A percentile compares a stretch with the other conserved stretches of the same genome.
Evolutionary conservation across 2,797 vertebrate genomes (phyloP).

Genomic region (Chaenodraco wilsoni): DNA sequence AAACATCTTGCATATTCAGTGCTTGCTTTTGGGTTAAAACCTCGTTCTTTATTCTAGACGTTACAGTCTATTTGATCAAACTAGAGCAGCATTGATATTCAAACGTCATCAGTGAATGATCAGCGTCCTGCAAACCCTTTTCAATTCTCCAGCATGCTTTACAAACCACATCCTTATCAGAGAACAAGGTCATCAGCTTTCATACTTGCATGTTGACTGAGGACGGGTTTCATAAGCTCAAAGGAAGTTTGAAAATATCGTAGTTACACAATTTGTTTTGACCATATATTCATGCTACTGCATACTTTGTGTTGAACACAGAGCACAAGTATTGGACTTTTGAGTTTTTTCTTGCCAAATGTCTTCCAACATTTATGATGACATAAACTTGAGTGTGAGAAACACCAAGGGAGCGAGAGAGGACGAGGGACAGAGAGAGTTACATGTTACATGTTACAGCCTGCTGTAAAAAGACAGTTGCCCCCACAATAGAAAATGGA

Average conservation of each 20-base stretch:
- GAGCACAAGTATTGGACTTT: neutral
- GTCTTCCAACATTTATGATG: constrained; percentile 46
- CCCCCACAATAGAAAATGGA: too few relatives aligned
- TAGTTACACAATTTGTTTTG: neutral
- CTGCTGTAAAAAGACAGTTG: too few relatives aligned
- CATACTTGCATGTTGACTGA: too few relatives aligned
- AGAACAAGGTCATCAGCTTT: neutral
- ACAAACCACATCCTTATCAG: neutral
- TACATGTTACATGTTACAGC: too few relatives aligned
- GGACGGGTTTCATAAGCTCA: neutral
- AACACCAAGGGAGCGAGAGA: neutral
- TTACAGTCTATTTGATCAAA: neutral
- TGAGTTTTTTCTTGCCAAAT: neutral
- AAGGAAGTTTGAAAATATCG: neutral
- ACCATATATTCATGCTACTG: neutral
- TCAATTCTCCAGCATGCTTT: neutral
- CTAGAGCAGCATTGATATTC: neutral
- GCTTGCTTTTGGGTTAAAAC: too few relatives aligned
- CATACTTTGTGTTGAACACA: constrained; percentile 18
- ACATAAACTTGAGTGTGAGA: neutral
- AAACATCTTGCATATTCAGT: too few relatives aligned
- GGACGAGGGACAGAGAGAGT: neutral
- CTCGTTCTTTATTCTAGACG: too few relatives aligned
- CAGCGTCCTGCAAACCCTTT: neutral
- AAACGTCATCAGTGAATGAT: neutral